A percentile compares a stretch with the other conserved stretches of the same genome.
Evolutionary conservation across 2,888 invertebrate species (phyloP).

Genomic region (Lochmaea capreae): DNA sequence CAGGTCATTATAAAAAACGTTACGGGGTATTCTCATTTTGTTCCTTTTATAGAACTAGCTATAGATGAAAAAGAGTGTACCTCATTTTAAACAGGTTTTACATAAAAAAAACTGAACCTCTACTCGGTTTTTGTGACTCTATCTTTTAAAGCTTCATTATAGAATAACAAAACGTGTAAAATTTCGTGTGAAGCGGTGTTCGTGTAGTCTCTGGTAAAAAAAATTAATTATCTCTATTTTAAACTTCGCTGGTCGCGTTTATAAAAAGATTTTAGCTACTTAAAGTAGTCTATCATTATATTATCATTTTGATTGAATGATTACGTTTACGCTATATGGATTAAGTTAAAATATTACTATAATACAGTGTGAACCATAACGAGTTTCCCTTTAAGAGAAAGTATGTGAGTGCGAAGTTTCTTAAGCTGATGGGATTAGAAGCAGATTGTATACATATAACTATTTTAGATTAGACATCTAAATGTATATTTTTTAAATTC

Average conservation of each 20-base stretch:
- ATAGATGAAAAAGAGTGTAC: constrained; percentile 13
- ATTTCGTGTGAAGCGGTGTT: constrained; percentile 21
- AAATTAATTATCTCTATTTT: constrained; percentile 22
- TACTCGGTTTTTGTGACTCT: constrained; percentile 33
- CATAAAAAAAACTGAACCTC: constrained; percentile 36
- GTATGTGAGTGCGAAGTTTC: too few relatives aligned
- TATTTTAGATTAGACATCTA: too few relatives aligned
- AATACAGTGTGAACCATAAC: neutral
- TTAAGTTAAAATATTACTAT: neutral
- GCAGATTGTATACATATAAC: too few relatives aligned
- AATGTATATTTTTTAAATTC: too few relatives aligned
- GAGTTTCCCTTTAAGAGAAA: too few relatives aligned
- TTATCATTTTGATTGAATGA: constrained; percentile 14
- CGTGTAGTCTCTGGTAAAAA: constrained; percentile 7
- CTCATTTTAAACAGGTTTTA: constrained; percentile 36
- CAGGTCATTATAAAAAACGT: neutral
- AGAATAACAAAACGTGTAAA: constrained; percentile 25
- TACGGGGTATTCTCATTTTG: neutral
- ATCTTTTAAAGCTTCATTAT: constrained; percentile 25
- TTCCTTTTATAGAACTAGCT: constrained; percentile 2
- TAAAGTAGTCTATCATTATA: constrained; percentile 12
- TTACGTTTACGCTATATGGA: neutral
- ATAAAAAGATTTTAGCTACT: constrained; percentile 11
- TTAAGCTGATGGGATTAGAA: too few relatives aligned
- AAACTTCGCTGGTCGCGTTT: constrained; percentile 5